Percentiles rank a stretch among this genome's conserved stretches.
These are phyloP conservation scores for Athalia cordata DNA, from an alignment of 2,888 invertebrate genomes.

Conservation along the genomic window DNA sequence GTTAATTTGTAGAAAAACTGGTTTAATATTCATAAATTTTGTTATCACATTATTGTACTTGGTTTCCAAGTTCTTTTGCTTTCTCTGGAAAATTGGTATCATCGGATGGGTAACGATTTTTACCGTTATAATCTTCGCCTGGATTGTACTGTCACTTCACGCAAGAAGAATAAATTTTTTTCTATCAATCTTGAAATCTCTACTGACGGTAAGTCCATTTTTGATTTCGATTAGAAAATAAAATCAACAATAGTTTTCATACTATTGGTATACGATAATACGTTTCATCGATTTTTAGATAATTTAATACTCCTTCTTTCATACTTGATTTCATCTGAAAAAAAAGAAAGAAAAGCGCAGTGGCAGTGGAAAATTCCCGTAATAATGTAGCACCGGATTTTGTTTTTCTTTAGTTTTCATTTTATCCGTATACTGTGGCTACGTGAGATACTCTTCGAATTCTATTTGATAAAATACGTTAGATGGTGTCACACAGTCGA, in stretches of 20 bases:
- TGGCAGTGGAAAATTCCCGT: no score
- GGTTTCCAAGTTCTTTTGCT: neutral
- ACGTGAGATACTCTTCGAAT: neutral
- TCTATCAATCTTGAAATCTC: no score
- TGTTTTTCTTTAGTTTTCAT: neutral
- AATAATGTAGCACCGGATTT: neutral
- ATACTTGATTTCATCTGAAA: no score
- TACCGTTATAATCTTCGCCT: constrained; percentile 28
- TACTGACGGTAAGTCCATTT: no score
- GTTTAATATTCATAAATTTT: neutral
- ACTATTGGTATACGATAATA: no score
- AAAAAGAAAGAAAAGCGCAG: no score
- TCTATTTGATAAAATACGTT: constrained; percentile 5
- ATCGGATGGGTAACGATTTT: constrained; percentile 35
- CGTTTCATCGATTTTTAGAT: no score
- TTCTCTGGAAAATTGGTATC: constrained; percentile 26
- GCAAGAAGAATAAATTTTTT: neutral
- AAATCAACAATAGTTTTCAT: no score
- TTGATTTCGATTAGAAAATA: no score
- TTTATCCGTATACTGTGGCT: neutral
- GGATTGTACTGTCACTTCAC: constrained; percentile 44
- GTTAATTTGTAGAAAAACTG: neutral
- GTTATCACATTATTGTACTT: neutral
- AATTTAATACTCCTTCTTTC: no score
- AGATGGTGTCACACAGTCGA: neutral